Evolutionary conservation across 2,113 vertebrate genomes (phyloP).

Genomic region (Neolamprologus sp.): DNA sequence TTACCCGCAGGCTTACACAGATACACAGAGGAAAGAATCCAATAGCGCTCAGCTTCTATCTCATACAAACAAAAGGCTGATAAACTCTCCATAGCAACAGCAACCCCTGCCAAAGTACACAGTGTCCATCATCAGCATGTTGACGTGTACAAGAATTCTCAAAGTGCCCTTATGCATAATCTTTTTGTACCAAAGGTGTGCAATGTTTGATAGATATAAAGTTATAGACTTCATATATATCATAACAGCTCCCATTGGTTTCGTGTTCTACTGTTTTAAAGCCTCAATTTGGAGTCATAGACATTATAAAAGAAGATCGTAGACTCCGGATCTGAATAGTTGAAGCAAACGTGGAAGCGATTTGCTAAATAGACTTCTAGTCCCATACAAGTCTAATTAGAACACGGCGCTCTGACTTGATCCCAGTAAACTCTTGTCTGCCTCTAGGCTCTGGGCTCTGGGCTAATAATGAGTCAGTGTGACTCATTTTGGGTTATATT

Average conservation of each 20-base stretch:
- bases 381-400: neutral
- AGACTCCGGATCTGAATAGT: neutral
- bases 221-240: neutral
- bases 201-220: neutral
- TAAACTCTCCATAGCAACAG: constrained; percentile 11
- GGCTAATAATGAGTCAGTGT: neutral
- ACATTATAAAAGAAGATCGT: accelerated
- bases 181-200: neutral
- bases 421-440: neutral
- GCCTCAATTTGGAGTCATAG: neutral
- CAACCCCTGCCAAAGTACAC: neutral
- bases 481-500: neutral
- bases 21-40: constrained; percentile 17
- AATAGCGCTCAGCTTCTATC: neutral
- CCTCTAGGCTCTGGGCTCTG: neutral
- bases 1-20: neutral
- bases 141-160: neutral
- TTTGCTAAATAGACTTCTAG: neutral
- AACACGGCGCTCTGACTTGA: neutral
- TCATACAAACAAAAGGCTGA: constrained; percentile 8
- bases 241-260: neutral
- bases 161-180: neutral
- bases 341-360: accelerated
- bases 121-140: neutral
- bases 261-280: accelerated